Conservation (phyloP, 92 coral and sea anemone species). For the Phenganax subtilis region DNA sequence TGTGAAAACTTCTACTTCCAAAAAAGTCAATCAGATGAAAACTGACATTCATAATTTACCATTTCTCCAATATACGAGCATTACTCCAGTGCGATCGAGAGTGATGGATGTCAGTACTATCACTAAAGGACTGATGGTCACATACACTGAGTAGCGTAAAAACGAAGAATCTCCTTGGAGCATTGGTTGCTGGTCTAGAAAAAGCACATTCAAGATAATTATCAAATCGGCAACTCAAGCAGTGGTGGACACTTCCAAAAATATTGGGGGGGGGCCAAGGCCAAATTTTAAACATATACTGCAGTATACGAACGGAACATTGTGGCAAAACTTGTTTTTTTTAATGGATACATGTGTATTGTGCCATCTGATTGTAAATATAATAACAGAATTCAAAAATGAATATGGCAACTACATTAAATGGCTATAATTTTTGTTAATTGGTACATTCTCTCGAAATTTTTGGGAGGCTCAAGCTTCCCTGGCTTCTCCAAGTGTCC, state of each 20-base stretch:
- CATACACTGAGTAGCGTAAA: conserved; percentile 25
- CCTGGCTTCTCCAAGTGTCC: too few relatives aligned
- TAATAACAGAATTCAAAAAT: neutral
- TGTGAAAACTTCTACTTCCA: too few relatives aligned
- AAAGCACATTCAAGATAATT: neutral
- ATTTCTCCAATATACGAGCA: conserved; percentile 31
- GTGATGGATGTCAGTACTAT: conserved; percentile 40
- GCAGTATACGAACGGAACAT: too few relatives aligned
- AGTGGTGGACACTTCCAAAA: neutral
- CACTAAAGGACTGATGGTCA: conserved; percentile 40
- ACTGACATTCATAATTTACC: neutral
- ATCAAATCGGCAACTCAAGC: neutral
- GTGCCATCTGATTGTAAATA: neutral
- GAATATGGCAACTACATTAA: too few relatives aligned
- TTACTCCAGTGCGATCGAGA: conserved; percentile 41
- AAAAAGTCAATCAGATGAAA: neutral
- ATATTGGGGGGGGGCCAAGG: neutral
- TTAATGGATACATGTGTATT: too few relatives aligned
- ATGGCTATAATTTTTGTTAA: too few relatives aligned
- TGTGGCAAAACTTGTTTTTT: too few relatives aligned
- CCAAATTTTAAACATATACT: too few relatives aligned
- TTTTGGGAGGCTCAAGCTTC: too few relatives aligned
- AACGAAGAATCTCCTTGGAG: conserved; percentile 15
- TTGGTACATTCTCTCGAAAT: too few relatives aligned
- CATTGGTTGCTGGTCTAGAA: neutral